phyloP scores from a whole-genome alignment of 2,113 vertebrate species.

The Dunckerocampus dactyliophorus region DNA sequence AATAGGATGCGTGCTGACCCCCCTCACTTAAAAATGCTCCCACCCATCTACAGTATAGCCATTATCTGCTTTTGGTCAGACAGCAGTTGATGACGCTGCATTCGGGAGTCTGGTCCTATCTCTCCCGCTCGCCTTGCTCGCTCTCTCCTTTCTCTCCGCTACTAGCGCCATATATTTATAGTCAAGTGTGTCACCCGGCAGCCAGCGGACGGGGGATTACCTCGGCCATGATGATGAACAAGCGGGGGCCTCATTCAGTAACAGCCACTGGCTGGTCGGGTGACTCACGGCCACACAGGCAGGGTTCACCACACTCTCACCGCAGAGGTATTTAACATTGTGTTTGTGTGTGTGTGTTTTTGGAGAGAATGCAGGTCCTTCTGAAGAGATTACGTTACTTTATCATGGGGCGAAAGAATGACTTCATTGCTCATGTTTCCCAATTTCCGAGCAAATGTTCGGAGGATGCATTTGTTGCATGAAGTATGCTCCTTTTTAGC shows the following conservation, averaged over 20 bases:
- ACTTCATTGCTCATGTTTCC: not conserved
- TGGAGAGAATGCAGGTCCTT: not conserved
- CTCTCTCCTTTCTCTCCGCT: slow-evolving; percentile 6
- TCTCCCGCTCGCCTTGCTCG: slow-evolving; percentile 5
- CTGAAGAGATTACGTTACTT: not conserved
- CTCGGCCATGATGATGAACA: slow-evolving; percentile 52
- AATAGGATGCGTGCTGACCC: too few species aligned
- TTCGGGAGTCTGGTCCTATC: slow-evolving; percentile 24
- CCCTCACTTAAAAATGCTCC: not conserved
- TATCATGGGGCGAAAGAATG: not conserved
- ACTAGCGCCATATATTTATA: slow-evolving; percentile 65
- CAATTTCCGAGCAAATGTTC: not conserved
- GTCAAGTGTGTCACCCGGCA: slow-evolving; percentile 59
- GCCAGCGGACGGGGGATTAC: slow-evolving; percentile 68
- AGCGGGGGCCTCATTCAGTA: slow-evolving; percentile 62
- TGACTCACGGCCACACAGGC: slow-evolving; percentile 59
- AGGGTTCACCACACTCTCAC: slow-evolving; percentile 29
- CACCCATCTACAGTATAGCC: slow-evolving; percentile 28
- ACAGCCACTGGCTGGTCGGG: slow-evolving; percentile 26
- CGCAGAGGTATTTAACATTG: slow-evolving; percentile 38
- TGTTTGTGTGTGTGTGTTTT: slow-evolving; percentile 4
- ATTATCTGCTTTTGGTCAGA: slow-evolving; percentile 47
- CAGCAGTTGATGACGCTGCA: slow-evolving; percentile 60
- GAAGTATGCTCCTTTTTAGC: not conserved
- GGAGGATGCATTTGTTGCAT: not conserved